A percentile compares a stretch with the other conserved stretches of the same genome.
Conservation (phyloP, 2,113 vertebrate species). For the Aviceda subcristata region DNA sequence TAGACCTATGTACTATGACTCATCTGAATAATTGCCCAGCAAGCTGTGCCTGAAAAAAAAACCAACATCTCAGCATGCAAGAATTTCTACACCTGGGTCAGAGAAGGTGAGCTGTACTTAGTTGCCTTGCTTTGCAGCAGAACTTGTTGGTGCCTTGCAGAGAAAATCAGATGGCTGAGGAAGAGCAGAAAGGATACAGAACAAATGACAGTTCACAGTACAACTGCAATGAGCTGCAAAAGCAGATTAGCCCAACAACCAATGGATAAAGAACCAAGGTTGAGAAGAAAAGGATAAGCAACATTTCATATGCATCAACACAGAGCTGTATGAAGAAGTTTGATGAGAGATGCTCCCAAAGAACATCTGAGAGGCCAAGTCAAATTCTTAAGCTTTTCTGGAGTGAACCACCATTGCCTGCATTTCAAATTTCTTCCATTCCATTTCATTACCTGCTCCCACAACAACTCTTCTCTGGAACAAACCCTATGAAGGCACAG, state of each 20-base stretch:
- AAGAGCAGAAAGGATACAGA: background rate
- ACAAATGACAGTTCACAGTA: background rate
- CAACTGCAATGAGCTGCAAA: background rate
- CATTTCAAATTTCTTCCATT: background rate
- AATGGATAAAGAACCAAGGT: background rate
- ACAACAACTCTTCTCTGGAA: background rate
- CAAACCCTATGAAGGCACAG: background rate
- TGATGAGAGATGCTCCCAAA: background rate
- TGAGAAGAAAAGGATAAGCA: background rate
- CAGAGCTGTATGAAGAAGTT: background rate
- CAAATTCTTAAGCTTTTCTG: background rate
- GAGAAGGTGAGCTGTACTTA: conserved; percentile 17
- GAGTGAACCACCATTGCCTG: background rate
- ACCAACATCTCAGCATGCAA: conserved; percentile 1
- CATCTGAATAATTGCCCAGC: background rate
- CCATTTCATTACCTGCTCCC: background rate
- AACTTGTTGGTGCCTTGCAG: background rate
- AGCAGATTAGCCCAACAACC: background rate
- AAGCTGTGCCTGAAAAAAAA: conserved; percentile 8
- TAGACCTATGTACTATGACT: conserved; percentile 16
- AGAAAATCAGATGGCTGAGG: background rate
- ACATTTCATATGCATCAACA: background rate
- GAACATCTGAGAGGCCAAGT: background rate
- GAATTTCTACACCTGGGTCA: conserved; percentile 34
- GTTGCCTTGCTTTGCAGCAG: background rate